Conservation (phyloP, 2,797 vertebrate genomes). For the Argya squamiceps region DNA sequence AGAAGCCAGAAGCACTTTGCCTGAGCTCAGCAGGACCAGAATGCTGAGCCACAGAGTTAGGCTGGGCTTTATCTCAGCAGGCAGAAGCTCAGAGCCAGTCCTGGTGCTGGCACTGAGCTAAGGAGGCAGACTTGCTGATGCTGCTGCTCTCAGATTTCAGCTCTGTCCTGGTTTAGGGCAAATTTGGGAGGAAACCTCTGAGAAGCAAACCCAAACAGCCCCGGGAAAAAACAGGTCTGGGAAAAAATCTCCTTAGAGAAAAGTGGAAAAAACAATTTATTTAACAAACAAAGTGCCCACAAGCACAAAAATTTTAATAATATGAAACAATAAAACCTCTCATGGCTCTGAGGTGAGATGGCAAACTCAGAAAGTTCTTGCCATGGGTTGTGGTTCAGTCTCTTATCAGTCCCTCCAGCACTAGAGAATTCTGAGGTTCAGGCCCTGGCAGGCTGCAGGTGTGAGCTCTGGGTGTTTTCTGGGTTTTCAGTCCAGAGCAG, state of each 20-base stretch:
- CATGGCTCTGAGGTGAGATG: too few relatives aligned
- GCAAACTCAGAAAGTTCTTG: too few relatives aligned
- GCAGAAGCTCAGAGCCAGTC: neutral
- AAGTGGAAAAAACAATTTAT: too few relatives aligned
- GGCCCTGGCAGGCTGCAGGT: too few relatives aligned
- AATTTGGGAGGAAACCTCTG: neutral
- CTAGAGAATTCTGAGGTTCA: too few relatives aligned
- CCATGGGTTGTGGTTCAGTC: too few relatives aligned
- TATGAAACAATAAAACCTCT: too few relatives aligned
- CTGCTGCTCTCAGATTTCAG: rapidly evolving
- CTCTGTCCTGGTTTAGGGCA: neutral
- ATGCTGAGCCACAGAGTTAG: neutral
- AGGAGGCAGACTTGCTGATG: neutral
- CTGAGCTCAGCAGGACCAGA: neutral
- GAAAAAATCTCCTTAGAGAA: too few relatives aligned
- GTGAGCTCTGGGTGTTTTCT: neutral
- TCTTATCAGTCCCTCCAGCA: too few relatives aligned
- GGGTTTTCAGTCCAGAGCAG: neutral
- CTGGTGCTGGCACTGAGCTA: neutral
- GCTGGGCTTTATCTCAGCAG: neutral
- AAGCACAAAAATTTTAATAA: too few relatives aligned
- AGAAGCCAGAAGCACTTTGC: neutral
- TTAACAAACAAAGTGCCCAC: too few relatives aligned
- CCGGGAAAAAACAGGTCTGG: too few relatives aligned
- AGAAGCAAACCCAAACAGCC: neutral